These are phyloP conservation scores for Pachypanchax playfairii DNA, from an alignment of 2,113 vertebrate species.

Conservation along the genomic window DNA sequence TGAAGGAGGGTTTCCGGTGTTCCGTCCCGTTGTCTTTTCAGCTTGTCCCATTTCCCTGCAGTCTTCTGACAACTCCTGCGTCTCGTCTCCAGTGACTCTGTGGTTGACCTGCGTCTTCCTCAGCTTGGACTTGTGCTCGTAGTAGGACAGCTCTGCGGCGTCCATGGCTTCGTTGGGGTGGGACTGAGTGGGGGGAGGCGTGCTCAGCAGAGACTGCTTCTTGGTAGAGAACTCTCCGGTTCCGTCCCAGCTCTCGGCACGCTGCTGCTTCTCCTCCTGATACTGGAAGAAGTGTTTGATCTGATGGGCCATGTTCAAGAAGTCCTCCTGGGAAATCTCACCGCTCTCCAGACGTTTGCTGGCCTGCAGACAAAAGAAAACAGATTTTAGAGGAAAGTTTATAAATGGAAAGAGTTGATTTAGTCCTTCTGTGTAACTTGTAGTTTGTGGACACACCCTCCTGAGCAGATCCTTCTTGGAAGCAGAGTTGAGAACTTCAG, in stretches of 20 bases:
- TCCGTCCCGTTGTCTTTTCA: constrained; percentile 1
- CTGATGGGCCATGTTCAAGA: constrained; percentile 93
- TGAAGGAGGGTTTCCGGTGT: not conserved
- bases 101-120: constrained; percentile 88
- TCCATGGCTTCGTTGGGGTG: constrained; percentile 59
- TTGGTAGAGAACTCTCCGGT: constrained; percentile 78
- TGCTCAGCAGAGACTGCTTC: constrained; percentile 83
- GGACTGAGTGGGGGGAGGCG: constrained; percentile 5
- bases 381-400: not conserved
- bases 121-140: constrained; percentile 94
- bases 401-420: too few species aligned
- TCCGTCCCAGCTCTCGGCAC: constrained; percentile 85
- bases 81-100: constrained; percentile 28
- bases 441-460: constrained; percentile 77
- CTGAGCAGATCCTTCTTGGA: constrained; percentile 94
- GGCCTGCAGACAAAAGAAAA: constrained; percentile 76
- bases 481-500: constrained; percentile 90
- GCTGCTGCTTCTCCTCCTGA: constrained; percentile 93
- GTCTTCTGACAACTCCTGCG: constrained; percentile 41
- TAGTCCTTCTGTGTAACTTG: accelerated
- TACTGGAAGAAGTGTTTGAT: constrained; percentile 96
- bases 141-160: constrained; percentile 89
- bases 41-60: accelerated
- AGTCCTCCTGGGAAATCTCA: constrained; percentile 93
- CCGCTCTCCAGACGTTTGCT: constrained; percentile 89